These are phyloP conservation scores for Minunthozetes semirufus DNA, from an alignment of 2,888 invertebrate genomes.

Conservation along the genomic window DNA sequence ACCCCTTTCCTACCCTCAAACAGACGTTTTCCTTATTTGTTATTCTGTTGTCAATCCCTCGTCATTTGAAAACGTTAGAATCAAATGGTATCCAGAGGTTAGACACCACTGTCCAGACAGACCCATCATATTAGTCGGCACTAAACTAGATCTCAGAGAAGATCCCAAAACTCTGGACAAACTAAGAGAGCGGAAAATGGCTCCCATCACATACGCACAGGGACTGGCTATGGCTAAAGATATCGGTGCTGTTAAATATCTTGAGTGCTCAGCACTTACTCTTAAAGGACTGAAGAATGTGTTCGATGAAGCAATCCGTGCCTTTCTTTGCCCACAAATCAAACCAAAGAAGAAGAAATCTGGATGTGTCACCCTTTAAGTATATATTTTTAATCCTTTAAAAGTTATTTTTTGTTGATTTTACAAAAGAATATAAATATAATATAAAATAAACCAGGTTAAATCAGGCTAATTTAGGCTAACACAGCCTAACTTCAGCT, in stretches of 20 bases:
- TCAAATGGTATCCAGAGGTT: conserved; percentile 99
- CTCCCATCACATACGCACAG: conserved; percentile 93
- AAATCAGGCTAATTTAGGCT: no score
- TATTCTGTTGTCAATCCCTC: conserved; percentile 98
- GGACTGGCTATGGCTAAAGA: conserved; percentile 97
- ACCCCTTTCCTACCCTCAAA: conserved; percentile 94
- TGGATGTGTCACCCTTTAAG: no score
- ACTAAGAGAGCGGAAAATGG: conserved; percentile 85
- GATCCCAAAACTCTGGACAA: conserved; percentile 89
- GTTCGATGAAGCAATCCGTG: conserved; percentile 98
- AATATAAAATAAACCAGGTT: no score
- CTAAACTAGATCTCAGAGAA: conserved; percentile 97
- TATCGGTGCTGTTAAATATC: conserved; percentile 69
- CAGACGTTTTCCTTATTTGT: conserved; percentile 98
- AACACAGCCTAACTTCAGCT: no score
- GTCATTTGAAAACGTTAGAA: conserved; percentile 98
- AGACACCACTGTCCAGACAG: conserved; percentile 99
- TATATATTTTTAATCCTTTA: no score
- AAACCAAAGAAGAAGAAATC: no score
- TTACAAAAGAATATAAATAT: no score
- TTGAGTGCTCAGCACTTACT: conserved; percentile 94
- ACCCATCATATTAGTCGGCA: conserved; percentile 97
- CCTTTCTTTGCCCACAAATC: conserved; percentile 89
- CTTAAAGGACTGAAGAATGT: conserved; percentile 97
- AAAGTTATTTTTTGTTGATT: no score